Percentiles rank a stretch among this genome's conserved stretches.
These are phyloP conservation scores for Euproctis similis DNA, from an alignment of 2,888 invertebrate species.

Conservation along the genomic window DNA sequence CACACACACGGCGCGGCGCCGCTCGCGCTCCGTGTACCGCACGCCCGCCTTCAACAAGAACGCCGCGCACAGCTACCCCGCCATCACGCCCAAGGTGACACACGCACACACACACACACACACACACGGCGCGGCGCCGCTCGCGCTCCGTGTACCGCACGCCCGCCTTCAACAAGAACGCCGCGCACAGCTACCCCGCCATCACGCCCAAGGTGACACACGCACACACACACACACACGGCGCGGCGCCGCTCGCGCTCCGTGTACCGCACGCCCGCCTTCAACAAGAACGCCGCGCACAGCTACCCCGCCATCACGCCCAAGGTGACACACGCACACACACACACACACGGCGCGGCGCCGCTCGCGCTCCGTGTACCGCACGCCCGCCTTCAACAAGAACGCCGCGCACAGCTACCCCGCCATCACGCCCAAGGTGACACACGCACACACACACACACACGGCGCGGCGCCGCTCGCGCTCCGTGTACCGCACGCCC, in stretches of 20 bases:
- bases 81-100: slow-evolving; percentile 68
- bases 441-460: too few species aligned
- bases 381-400: slow-evolving; percentile 59
- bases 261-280: slow-evolving; percentile 32
- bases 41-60: slow-evolving; percentile 61
- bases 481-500: slow-evolving; percentile 21
- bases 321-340: slow-evolving; percentile 22
- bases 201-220: slow-evolving; percentile 69
- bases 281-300: slow-evolving; percentile 44
- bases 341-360: slow-evolving; percentile 28
- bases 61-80: slow-evolving; percentile 38
- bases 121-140: slow-evolving; percentile 34
- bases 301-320: too few species aligned
- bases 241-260: slow-evolving; percentile 4
- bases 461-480: slow-evolving; percentile 5
- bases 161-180: slow-evolving; percentile 54
- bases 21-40: slow-evolving; percentile 53
- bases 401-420: slow-evolving; percentile 41
- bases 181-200: slow-evolving; percentile 40
- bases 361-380: slow-evolving; percentile 54
- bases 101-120: too few species aligned
- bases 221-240: too few species aligned
- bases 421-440: slow-evolving; percentile 65
- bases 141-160: slow-evolving; percentile 59
- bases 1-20: slow-evolving; percentile 30